Base-by-base conservation (phyloP, 92 coral and sea anemone genomes). In the Metridium senile region DNA sequence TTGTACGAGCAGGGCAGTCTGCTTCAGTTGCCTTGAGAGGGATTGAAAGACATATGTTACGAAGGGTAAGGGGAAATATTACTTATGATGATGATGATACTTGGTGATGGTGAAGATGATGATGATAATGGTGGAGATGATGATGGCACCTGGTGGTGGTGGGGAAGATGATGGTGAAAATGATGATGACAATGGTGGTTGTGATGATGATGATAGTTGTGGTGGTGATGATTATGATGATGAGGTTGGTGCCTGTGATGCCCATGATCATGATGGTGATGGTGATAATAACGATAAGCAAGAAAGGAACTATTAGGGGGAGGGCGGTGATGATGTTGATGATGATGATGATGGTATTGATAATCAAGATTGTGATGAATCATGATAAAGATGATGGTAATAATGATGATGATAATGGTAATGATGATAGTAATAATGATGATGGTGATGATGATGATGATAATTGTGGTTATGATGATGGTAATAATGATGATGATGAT, bases 11-110 rank as follows among this genome's bases (percentile, higher is more conserved):
- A 34, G 97, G 99, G 28, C 97, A 92, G 58, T 88, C 97, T 17
- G 99, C 99, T n/a, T 86, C 99, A 29, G 88, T 89, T 39, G 99
- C 99, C 22, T 79, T 95, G 34, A 87, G 81, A 59, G 99, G 99
- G 2, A 81, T 95, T 18, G 96, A 89, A 33, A 89, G 93, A 72
- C 82, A 82, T 22, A 32, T 81, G 53, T 85, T 95, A 10, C 83
- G 99, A 62, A 69, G 97, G 71, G 99, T 95, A 78, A 58, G 97
- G 71, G 22, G 22, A 7, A 83, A 13, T 1, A 22, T 9, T 18
- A 18, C 25, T 18, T 16, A 46, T 30, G 47, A 20, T 13, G 11
- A 59, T 59, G 22, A 28, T 59, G 17, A 26, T 26, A 26, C 3
- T n/a, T 54, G 49, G 20, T 30, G 22, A 30, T 35, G 49, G 30